Evolutionary conservation across 2,888 invertebrate species (phyloP).

Genomic region (Pyralis farinalis): DNA sequence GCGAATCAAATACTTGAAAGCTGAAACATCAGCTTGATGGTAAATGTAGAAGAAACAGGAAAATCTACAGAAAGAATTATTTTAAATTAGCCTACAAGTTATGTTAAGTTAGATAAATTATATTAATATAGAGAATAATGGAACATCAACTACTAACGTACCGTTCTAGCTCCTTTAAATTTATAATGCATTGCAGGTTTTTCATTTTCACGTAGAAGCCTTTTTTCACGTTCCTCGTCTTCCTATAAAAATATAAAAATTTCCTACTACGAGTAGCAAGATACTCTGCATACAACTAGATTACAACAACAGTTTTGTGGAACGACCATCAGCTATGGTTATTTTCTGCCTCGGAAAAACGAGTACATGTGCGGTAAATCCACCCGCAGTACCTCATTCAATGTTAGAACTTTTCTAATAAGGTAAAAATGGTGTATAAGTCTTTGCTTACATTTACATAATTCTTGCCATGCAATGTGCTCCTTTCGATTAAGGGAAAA

Average conservation of each 20-base stretch:
- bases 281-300: background rate
- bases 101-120: too few species aligned
- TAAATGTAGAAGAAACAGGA: too few species aligned
- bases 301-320: background rate
- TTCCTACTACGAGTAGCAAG: background rate
- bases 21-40: too few species aligned
- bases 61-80: too few species aligned
- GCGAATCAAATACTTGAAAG: too few species aligned
- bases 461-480: background rate
- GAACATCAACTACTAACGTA: constrained; percentile 12
- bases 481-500: too few species aligned
- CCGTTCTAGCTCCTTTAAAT: constrained; percentile 32
- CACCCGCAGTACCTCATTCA: too few species aligned
- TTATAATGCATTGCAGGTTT: constrained; percentile 9
- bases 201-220: constrained; percentile 9
- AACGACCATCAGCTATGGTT: background rate
- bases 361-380: too few species aligned
- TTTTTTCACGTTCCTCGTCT: constrained; percentile 17
- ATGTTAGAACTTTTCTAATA: constrained; percentile 2
- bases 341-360: too few species aligned
- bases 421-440: background rate
- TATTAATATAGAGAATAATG: too few species aligned
- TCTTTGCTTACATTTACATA: background rate
- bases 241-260: constrained; percentile 15
- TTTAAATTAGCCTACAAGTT: too few species aligned